Conservation (phyloP, 2,888 invertebrate species). For the Lasioglossum vierecki region DNA sequence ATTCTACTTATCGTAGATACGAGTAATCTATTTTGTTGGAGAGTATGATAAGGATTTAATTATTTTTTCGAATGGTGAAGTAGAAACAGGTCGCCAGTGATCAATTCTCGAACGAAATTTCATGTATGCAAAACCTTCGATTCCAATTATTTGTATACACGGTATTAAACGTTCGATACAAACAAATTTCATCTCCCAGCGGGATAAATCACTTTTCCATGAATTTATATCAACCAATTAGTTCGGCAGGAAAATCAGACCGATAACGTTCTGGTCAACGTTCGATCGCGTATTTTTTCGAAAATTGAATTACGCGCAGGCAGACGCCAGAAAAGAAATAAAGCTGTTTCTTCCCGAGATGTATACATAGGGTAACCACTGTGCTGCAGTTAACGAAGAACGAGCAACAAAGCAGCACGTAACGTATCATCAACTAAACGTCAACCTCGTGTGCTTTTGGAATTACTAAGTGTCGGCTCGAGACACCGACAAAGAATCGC, state of each 20-base stretch:
- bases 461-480: not conserved
- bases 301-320: not conserved
- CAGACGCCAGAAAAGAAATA: not conserved
- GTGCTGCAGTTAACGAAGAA: not conserved
- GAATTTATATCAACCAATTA: not conserved
- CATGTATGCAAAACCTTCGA: not conserved
- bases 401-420: not conserved
- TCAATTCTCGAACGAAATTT: not conserved
- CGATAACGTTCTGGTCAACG: not conserved
- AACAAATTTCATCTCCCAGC: not conserved
- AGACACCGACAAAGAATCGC: constrained; percentile 12
- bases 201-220: not conserved
- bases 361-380: not conserved
- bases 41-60: not conserved
- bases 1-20: not conserved
- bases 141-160: not conserved
- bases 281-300: not conserved
- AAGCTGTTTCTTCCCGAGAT: not conserved
- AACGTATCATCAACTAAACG: not conserved
- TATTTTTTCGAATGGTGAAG: not conserved
- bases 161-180: not conserved
- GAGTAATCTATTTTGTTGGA: not conserved
- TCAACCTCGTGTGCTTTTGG: not conserved
- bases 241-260: not conserved
- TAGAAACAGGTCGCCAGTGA: not conserved